Percentiles rank a stretch among this genome's conserved stretches.
phyloP scores from a whole-genome alignment of 2,888 invertebrate genomes.

The Coelogynopora nodosa region DNA sequence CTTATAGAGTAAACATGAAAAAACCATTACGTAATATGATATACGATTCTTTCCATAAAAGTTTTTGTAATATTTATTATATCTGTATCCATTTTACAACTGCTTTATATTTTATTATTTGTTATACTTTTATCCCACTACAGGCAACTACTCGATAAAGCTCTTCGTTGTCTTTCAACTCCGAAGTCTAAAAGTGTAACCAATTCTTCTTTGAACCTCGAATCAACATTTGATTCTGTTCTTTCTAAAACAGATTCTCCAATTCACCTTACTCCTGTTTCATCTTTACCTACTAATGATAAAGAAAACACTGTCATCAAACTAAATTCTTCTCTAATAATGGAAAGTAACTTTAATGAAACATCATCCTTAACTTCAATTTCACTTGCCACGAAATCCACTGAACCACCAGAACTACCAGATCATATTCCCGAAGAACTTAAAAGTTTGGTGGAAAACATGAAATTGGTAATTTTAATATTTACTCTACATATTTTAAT shows the following conservation, averaged over 20 bases:
- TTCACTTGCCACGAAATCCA: background rate
- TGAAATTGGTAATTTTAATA: background rate
- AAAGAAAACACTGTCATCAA: background rate
- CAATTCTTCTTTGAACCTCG: background rate
- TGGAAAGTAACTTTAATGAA: background rate
- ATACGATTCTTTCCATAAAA: too few relatives aligned
- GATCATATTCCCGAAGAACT: background rate
- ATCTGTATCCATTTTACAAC: too few relatives aligned
- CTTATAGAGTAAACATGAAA: too few relatives aligned
- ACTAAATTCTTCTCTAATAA: background rate
- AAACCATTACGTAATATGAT: too few relatives aligned
- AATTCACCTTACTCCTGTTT: background rate
- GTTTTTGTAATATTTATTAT: too few relatives aligned
- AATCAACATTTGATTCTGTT: background rate
- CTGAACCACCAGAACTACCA: background rate
- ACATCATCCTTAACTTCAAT: background rate
- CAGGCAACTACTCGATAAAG: slow-evolving; percentile 5
- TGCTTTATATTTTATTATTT: too few relatives aligned
- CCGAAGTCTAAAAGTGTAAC: background rate
- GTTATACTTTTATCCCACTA: background rate
- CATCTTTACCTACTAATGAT: background rate
- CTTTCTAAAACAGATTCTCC: background rate
- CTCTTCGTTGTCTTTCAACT: background rate
- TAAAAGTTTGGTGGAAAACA: background rate
- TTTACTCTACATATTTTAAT: too few relatives aligned